Percentiles rank a stretch among this genome's conserved stretches.
phyloP scores from a whole-genome alignment of 2,113 vertebrate species.

The Hucho hucho region DNA sequence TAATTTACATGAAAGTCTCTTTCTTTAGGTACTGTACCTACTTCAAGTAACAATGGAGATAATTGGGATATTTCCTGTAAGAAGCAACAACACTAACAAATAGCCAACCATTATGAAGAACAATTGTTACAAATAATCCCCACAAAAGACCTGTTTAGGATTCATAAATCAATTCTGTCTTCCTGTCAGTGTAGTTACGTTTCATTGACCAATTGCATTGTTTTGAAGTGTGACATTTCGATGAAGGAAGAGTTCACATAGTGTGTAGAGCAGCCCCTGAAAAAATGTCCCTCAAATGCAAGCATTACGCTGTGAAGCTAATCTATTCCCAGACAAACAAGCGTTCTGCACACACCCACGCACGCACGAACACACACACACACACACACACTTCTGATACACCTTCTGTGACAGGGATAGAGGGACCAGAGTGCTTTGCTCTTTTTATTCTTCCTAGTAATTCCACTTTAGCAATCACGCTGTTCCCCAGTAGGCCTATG shows the following conservation, averaged over 20 bases:
- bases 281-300: slow-evolving; percentile 34
- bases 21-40: not conserved
- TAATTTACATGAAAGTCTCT: not conserved
- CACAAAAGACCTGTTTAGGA: slow-evolving; percentile 10
- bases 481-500: slow-evolving; percentile 13
- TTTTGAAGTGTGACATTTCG: slow-evolving; percentile 50
- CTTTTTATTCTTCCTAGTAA: slow-evolving; percentile 28
- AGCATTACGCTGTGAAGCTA: slow-evolving; percentile 29
- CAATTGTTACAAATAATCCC: not conserved
- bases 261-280: slow-evolving; percentile 19
- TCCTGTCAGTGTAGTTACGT: slow-evolving; percentile 19
- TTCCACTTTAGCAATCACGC: slow-evolving; percentile 16
- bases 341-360: not conserved
- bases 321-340: slow-evolving; percentile 35
- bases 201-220: slow-evolving; percentile 29
- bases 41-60: not conserved
- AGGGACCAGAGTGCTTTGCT: slow-evolving; percentile 33
- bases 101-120: not conserved
- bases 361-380: slow-evolving; percentile 4
- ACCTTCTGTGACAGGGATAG: slow-evolving; percentile 36
- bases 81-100: not conserved
- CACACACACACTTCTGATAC: not conserved
- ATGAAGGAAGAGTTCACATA: slow-evolving; percentile 35
- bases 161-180: slow-evolving; percentile 3
- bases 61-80: not conserved